Conservation (phyloP, 2,797 vertebrate species). For the Peromyscus eremicus region DNA sequence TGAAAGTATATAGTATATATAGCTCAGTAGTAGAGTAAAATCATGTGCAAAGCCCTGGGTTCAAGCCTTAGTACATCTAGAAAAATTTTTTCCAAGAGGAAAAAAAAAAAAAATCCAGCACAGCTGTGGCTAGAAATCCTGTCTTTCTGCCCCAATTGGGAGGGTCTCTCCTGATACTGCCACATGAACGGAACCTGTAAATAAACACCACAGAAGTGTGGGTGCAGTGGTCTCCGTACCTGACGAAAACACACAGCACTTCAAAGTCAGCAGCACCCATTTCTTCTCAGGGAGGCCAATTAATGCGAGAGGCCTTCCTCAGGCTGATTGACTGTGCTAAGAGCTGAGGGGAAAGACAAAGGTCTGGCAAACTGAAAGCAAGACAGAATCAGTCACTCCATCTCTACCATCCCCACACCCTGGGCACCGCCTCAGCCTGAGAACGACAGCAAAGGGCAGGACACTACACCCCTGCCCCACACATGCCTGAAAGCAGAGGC, state of each 20-base stretch:
- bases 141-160: not conserved
- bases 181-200: not conserved
- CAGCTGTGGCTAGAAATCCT: not conserved
- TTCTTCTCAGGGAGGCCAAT: not conserved
- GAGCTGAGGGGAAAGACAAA: slow-evolving; percentile 56
- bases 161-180: not conserved
- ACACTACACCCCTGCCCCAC: slow-evolving; percentile 12
- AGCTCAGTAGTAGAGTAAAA: not conserved
- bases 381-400: not conserved
- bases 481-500: slow-evolving; percentile 30
- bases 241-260: not conserved
- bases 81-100: not conserved
- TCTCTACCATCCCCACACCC: not conserved
- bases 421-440: not conserved
- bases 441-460: not conserved
- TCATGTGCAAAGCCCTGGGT: not conserved
- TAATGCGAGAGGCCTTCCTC: slow-evolving; percentile 60
- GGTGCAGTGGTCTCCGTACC: not conserved
- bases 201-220: not conserved
- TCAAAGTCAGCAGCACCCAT: not conserved
- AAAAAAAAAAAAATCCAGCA: not conserved
- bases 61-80: not conserved
- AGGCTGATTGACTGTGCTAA: not conserved
- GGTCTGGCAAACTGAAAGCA: slow-evolving; percentile 47
- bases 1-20: not conserved